A percentile compares a stretch with the other conserved stretches of the same genome.
Conservation (phyloP, 1,140 invertebrate genomes). For the Drosophila neocordata region DNA sequence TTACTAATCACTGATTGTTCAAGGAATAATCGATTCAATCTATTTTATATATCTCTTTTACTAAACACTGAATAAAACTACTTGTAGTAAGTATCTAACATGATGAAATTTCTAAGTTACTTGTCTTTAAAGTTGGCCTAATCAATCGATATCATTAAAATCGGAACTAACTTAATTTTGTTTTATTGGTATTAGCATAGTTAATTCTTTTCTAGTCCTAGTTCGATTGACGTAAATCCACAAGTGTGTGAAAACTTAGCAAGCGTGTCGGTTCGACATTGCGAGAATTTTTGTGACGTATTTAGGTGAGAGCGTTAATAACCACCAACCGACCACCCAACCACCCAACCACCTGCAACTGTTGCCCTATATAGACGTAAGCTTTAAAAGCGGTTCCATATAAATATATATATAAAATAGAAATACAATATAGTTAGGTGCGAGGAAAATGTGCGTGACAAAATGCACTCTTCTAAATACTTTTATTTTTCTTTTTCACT, state of each 20-base stretch:
- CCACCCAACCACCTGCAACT: slow-evolving; percentile 3
- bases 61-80: no score
- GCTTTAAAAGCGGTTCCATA: slow-evolving; percentile 27
- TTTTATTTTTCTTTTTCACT: slow-evolving; percentile 17
- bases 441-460: slow-evolving; percentile 60
- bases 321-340: background rate
- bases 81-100: background rate
- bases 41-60: no score
- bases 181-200: background rate
- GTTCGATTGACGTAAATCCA: slow-evolving; percentile 31
- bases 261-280: slow-evolving; percentile 34
- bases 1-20: no score
- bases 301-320: background rate
- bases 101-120: no score
- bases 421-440: slow-evolving; percentile 7
- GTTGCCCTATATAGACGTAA: slow-evolving; percentile 8
- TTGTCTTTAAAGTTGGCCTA: no score
- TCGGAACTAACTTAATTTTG: background rate
- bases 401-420: background rate
- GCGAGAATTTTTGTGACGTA: slow-evolving; percentile 5
- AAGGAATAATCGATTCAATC: no score
- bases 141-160: background rate
- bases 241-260: slow-evolving; percentile 62
- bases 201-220: background rate
- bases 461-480: slow-evolving; percentile 55